Conservation (phyloP, 1,140 invertebrate species). For the Whitmania pigra region DNA sequence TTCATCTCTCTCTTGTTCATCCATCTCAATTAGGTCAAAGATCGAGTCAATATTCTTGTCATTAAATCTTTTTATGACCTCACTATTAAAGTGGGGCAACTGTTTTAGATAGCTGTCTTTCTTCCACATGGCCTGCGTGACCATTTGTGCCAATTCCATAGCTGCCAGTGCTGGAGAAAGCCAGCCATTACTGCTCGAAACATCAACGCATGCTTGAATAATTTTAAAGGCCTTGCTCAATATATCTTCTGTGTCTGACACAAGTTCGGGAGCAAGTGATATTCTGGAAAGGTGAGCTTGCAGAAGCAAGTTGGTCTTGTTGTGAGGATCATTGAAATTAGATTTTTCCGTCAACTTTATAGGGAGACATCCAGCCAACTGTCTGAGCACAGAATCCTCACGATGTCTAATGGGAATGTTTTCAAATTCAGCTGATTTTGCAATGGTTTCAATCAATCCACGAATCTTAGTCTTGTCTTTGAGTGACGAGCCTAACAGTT, state of each 20-base stretch:
- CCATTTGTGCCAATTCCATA: constrained; percentile 99
- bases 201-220: constrained; percentile 97
- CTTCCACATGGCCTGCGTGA: constrained; percentile 98
- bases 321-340: constrained; percentile 87
- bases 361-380: constrained; percentile 60
- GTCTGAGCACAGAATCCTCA: constrained; percentile 74
- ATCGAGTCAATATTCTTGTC: constrained; percentile 88
- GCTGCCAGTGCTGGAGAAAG: constrained; percentile 89
- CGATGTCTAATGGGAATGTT: constrained; percentile 82
- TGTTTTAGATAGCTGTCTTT: constrained; percentile 96
- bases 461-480: constrained; percentile 95
- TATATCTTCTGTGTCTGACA: constrained; percentile 86
- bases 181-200: constrained; percentile 94
- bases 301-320: constrained; percentile 87
- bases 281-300: constrained; percentile 84
- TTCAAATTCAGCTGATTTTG: constrained; percentile 91
- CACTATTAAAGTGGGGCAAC: constrained; percentile 80
- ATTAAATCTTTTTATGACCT: constrained; percentile 77
- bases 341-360: constrained; percentile 59
- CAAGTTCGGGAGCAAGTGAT: constrained; percentile 78
- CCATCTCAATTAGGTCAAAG: constrained; percentile 96
- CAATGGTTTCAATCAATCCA: constrained; percentile 91
- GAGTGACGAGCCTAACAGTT: constrained; percentile 89
- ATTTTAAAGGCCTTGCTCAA: constrained; percentile 61
- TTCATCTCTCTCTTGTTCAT: constrained; percentile 78